Evolutionary conservation across 1,140 invertebrate genomes (phyloP), one percentile per base, ranked within the genome.

Genomic region (Zaprionus taronus): DNA sequence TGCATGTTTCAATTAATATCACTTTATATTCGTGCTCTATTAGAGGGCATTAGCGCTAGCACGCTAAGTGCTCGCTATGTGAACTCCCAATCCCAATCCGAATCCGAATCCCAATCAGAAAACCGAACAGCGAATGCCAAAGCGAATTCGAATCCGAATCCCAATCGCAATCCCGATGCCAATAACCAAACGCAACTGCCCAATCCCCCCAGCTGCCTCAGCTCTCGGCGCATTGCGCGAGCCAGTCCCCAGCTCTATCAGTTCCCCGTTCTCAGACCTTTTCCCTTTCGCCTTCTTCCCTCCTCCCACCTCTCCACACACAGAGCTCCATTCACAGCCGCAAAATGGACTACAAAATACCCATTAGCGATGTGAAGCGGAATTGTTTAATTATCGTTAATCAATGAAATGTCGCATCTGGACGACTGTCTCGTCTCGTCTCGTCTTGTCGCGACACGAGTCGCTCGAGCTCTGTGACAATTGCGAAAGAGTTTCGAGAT

Each of bases 1-100:
- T 83, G 81, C 80, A 79, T 83, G 76, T 83, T 83, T 83, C 81
- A 86, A 86, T 86, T 87, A 86, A 87, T 82, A 81, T 73, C 77
- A 63, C 53, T 68, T 77, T 68, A 47, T 64, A 71, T 65, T 76
- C 51, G 60, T 77, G 62, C 75, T 79, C 57, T 76, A 84, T 84
- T 84, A 84, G 81, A 81, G 73, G 76, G 81, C 82, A 86, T 86
- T 86, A 86, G 77, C 83, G 79, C 31, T 67, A 20, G 15, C 22
- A 20, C 58, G 83, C 83, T 86, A 86, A 86, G 80, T 86, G 83
- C 51, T 66, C 34, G 56, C 71, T 64, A 65, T 76, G 38, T 41
- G 58, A 70, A 51, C 66, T 69, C 64, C 26, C 64, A 67, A 41
- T 20, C 14, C 3, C 9, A 49, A 49, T 20, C 47, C 22, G 1